Evolutionary conservation across 2,113 vertebrate species (phyloP), one percentile per base, ranked within the genome.

Genomic region (Zosterops pallidus): DNA sequence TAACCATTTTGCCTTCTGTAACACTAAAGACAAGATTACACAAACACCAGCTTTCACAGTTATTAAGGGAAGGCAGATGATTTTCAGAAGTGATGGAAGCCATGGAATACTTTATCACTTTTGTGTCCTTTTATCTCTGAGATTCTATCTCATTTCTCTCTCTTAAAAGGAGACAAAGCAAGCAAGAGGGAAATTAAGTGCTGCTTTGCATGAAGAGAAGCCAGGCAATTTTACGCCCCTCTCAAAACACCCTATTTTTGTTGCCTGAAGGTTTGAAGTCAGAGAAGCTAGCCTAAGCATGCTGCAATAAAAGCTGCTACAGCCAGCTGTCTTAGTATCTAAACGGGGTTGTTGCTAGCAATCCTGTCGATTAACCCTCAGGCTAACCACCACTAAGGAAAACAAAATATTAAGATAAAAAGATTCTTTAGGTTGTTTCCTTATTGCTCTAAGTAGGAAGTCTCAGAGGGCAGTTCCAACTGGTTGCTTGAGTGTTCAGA

Each of bases 361-460:
- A 92, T 77, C 63, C 75, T 91, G 63, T 15, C 47, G 6, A 89
- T 83, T 49, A 91, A 76, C 84, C 93, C 90, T 53, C 53, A 83
- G 91, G 96, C 91, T 88, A 96, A 74, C 53, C 71, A 88, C 67
- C 75, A 92, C 65, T 55, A 79, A 89, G 74, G 72, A 92, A 95
- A 96, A 87, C 81, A 92, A 89, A 95, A 95, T 88, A 91, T 67
- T 79, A 77, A 95, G 86, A 89, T 89, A 89, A 94, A 92, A 87
- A 94, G 84, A 94, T 95, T 80, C 71, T 91, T 91, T 41, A 74
- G 79, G 76, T 91, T 92, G 82, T 67, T 95, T 95, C 91, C 96
- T 95, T 90, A 94, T 70, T 95, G 89, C 90, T 74, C 12, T n/a
- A 80, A 95, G 90, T 80, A 94, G 93, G 87, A 96, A 95, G 82